Conservation (phyloP, 2,113 vertebrate genomes). For the Ceyx cyanopectus region DNA sequence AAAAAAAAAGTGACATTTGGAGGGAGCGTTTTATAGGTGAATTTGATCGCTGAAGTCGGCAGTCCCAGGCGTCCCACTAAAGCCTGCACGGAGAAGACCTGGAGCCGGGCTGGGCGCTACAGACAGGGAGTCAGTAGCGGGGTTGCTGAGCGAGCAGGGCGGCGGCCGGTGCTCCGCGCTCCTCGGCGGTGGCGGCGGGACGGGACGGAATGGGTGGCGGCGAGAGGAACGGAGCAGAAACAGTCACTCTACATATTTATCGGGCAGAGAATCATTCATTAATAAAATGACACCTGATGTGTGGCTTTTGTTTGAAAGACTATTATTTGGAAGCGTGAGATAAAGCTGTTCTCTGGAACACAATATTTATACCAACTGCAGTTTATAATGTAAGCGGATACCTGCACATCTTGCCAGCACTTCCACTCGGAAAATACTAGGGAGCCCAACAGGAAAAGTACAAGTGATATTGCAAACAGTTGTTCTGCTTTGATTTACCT, state of each 20-base stretch:
- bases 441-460: constrained; percentile 30
- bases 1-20: background rate
- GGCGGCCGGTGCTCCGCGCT: background rate
- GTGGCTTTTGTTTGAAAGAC: constrained; percentile 42
- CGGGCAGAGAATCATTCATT: background rate
- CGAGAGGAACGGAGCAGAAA: background rate
- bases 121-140: background rate
- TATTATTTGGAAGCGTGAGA: background rate
- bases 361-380: constrained; percentile 8
- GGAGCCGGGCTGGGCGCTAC: background rate
- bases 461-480: constrained; percentile 47
- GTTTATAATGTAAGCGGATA: constrained; percentile 31
- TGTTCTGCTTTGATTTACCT: constrained; percentile 62
- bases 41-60: background rate
- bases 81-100: background rate
- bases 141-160: background rate
- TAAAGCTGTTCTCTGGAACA: background rate
- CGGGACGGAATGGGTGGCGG: background rate
- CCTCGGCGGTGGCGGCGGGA: background rate
- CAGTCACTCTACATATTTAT: background rate
- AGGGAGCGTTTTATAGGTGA: background rate
- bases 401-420: constrained; percentile 43
- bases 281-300: constrained; percentile 14
- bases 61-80: background rate
- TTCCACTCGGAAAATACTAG: background rate